These are phyloP conservation scores for Osedax fenrisi DNA, from an alignment of 2,888 invertebrate genomes.

Conservation along the genomic window DNA sequence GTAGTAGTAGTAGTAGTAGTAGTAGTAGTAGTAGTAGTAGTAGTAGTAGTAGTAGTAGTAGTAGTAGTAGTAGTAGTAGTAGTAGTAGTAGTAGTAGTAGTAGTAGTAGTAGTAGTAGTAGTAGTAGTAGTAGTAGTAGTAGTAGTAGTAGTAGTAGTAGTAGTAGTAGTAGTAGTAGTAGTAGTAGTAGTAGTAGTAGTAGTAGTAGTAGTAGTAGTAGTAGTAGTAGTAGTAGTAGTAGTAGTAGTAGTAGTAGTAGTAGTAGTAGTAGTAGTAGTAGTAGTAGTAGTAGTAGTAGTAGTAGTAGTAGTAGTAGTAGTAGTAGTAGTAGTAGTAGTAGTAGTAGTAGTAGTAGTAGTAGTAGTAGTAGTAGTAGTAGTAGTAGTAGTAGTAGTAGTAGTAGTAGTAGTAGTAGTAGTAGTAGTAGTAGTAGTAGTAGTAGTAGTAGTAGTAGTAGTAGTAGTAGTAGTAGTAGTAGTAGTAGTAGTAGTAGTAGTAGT, in stretches of 20 bases:
- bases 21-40: not conserved
- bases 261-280: not conserved
- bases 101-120: not conserved
- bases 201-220: not conserved
- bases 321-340: not conserved
- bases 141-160: not conserved
- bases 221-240: not conserved
- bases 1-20: not conserved
- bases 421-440: not conserved
- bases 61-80: not conserved
- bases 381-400: not conserved
- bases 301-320: not conserved
- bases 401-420: not conserved
- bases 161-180: not conserved
- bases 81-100: not conserved
- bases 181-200: not conserved
- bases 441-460: not conserved
- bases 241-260: not conserved
- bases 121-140: not conserved
- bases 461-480: not conserved
- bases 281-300: not conserved
- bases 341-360: not conserved
- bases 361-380: not conserved
- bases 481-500: not conserved
- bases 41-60: not conserved